Base-by-base conservation (phyloP, 2,113 vertebrate genomes). In the Scomber japonicus region DNA sequence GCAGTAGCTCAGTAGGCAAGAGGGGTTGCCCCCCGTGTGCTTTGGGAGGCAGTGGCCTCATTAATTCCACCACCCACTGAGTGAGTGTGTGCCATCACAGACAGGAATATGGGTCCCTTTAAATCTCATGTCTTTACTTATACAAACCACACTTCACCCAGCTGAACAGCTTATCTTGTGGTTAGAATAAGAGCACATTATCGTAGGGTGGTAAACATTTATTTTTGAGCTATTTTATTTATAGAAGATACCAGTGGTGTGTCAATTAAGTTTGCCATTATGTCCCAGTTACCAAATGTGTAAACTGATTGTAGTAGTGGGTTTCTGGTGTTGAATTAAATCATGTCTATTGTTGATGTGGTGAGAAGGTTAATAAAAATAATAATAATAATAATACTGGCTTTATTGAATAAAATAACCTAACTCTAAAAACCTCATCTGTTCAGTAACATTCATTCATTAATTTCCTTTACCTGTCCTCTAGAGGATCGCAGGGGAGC, bases 41-140 rank as follows among this genome's bases (percentile, higher is more conserved):
- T 82, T 64, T 53, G 73, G 84, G 75, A 85, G 49, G 53, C 49
- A 50, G 74, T 65, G 56, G 81, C 70, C 83, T 92, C 87, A 81
- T 93, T 93, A 93, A 88, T 89, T 89, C 85, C 71, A 81, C 78
- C 91, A 62, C 92, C 89, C 64, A 55, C 86, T 80, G 92, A 16
- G 74, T 45, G 30, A 68, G 69, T 71, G 31, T 79, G 63, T 27
- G 62, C 62, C 67, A 44, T 74, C 60, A 70, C 51, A 78, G 62
- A 35, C 56, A 35, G n/a, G 24, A 48, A 27, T 31, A 27, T 19
- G 30, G 53, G 51, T 76, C 65, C 65, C 59, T 84, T 86, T 68
- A 80, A 78, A 90, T 71, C 48, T 61, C 30, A 60, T 64, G 57
- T 74, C 64, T 89, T 31, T 76, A 78, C 78, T 80, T 78, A 72